A percentile compares a stretch with the other conserved stretches of the same genome.
Evolutionary conservation across 2,797 vertebrate species (phyloP).

Genomic region (Sebastiscus albofasciatus): DNA sequence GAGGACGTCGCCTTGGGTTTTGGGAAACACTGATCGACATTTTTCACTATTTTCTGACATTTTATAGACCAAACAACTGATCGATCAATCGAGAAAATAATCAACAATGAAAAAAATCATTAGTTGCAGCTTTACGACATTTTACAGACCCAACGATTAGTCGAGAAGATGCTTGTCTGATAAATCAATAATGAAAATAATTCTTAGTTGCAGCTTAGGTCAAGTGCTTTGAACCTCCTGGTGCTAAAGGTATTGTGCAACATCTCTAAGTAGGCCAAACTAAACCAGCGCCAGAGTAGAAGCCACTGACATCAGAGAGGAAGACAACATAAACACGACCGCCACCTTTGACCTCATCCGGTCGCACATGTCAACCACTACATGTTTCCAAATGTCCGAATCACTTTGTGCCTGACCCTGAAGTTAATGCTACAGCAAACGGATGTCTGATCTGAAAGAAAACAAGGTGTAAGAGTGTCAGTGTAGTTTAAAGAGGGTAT

Average conservation of each 20-base stretch:
- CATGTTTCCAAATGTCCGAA: slow-evolving; percentile 20
- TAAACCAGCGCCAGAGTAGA: neutral
- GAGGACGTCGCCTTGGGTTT: too few relatives aligned
- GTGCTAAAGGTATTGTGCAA: neutral
- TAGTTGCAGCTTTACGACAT: neutral
- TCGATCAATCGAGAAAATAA: too few relatives aligned
- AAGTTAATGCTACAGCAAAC: slow-evolving; percentile 37
- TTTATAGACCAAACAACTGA: too few relatives aligned
- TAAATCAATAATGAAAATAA: neutral
- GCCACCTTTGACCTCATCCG: slow-evolving; percentile 49
- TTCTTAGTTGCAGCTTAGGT: neutral
- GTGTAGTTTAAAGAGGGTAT: slow-evolving; percentile 4
- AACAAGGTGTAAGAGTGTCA: neutral
- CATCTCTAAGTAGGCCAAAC: neutral
- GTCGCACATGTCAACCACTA: slow-evolving; percentile 8
- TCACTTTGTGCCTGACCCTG: slow-evolving; percentile 24
- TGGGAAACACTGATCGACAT: too few relatives aligned
- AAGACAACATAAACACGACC: slow-evolving; percentile 16
- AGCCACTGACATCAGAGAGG: slow-evolving; percentile 19
- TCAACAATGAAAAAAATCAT: too few relatives aligned
- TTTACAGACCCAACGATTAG: neutral
- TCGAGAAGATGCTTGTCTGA: neutral
- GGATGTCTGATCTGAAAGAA: slow-evolving; percentile 15
- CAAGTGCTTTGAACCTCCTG: neutral
- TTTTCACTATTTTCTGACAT: too few relatives aligned